Conservation (phyloP, 2,888 invertebrate genomes). For the Parascotia fuliginaria region DNA sequence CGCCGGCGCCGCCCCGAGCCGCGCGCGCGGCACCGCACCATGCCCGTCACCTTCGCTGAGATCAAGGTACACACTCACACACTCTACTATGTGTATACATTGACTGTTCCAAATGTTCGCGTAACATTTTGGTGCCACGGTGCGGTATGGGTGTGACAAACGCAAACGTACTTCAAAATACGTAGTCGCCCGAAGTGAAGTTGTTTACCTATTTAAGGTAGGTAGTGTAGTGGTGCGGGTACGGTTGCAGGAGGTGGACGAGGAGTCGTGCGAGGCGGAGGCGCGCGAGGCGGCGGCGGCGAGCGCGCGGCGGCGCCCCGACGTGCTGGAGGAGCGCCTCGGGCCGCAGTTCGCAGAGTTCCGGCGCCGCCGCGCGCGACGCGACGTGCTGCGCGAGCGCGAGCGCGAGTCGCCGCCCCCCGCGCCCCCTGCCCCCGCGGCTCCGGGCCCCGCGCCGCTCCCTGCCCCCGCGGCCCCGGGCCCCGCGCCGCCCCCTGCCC, state of each 20-base stretch:
- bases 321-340: slow-evolving; percentile 34
- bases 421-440: background rate
- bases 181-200: too few species aligned
- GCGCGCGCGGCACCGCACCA: slow-evolving; percentile 86
- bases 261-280: slow-evolving; percentile 84
- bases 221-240: too few species aligned
- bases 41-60: slow-evolving; percentile 91
- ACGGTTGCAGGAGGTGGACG: slow-evolving; percentile 87
- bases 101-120: too few species aligned
- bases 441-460: background rate
- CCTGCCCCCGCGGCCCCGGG: background rate
- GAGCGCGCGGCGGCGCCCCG: slow-evolving; percentile 62
- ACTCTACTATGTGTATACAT: too few species aligned
- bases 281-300: slow-evolving; percentile 57
- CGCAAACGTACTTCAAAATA: too few species aligned
- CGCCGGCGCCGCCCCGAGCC: slow-evolving; percentile 57
- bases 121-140: too few species aligned
- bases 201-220: too few species aligned
- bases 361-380: slow-evolving; percentile 73
- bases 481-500: slow-evolving; percentile 2
- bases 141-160: too few species aligned
- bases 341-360: slow-evolving; percentile 80
- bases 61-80: too few species aligned
- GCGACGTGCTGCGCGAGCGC: slow-evolving; percentile 48
- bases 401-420: slow-evolving; percentile 35